These are phyloP conservation scores for Acanthopleura granulata DNA, from an alignment of 2,888 invertebrate genomes.

Conservation along the genomic window DNA sequence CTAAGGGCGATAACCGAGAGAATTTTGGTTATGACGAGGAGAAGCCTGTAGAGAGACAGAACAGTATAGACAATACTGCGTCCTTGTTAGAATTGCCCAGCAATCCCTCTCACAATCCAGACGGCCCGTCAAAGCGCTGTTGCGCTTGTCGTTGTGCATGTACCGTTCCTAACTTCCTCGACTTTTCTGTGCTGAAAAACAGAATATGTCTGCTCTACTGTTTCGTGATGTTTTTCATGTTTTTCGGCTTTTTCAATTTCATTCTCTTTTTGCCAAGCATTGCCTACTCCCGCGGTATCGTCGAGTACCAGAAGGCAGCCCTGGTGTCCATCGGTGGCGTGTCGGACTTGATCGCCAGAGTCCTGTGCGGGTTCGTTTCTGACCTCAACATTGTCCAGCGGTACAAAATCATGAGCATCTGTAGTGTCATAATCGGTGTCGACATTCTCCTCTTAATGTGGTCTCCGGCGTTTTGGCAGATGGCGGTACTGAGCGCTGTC, in stretches of 20 bases:
- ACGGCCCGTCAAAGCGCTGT: neutral
- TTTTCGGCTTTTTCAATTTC: constrained; percentile 59
- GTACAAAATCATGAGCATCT: constrained; percentile 45
- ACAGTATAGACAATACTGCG: too few species aligned
- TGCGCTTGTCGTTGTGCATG: neutral
- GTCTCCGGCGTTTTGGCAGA: constrained; percentile 39
- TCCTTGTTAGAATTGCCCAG: too few species aligned
- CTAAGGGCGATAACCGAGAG: too few species aligned
- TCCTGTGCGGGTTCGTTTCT: constrained; percentile 46
- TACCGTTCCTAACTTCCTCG: constrained; percentile 35
- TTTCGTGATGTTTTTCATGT: constrained; percentile 44
- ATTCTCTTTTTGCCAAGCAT: constrained; percentile 51
- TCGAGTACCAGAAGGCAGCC: constrained; percentile 44
- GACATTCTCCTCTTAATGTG: constrained; percentile 43
- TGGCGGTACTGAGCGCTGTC: constrained; percentile 45
- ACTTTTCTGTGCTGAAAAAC: constrained; percentile 47
- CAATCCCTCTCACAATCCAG: neutral
- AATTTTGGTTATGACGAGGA: too few species aligned
- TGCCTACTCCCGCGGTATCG: constrained; percentile 36
- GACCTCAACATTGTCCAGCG: constrained; percentile 45
- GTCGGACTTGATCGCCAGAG: constrained; percentile 50
- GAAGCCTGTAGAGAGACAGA: too few species aligned
- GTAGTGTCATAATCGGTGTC: constrained; percentile 40
- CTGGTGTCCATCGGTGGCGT: constrained; percentile 54
- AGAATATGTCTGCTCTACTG: constrained; percentile 44